phyloP scores from a whole-genome alignment of 2,888 invertebrate species.

The Aphodius granarius region DNA sequence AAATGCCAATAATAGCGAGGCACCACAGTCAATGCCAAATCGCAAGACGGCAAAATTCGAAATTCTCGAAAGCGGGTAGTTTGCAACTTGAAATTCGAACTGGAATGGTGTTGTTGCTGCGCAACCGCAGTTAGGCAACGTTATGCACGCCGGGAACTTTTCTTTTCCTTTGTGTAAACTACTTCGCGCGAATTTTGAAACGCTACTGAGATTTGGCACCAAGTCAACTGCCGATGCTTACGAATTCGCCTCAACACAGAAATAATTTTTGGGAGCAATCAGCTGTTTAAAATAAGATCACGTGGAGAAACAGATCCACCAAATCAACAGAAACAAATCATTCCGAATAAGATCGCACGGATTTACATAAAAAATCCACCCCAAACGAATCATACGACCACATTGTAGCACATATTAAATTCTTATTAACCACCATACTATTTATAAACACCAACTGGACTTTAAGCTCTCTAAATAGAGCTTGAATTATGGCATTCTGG shows the following conservation, averaged over 20 bases:
- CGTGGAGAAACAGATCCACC: slow-evolving; percentile 20
- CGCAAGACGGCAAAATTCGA: slow-evolving; percentile 8
- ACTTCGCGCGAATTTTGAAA: slow-evolving; percentile 27
- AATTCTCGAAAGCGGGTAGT: background rate
- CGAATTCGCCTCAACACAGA: slow-evolving; percentile 23
- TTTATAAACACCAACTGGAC: background rate
- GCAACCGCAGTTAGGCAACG: background rate
- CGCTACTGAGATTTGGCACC: slow-evolving; percentile 18
- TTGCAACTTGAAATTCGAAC: background rate
- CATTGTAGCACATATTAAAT: background rate
- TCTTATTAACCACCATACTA: background rate
- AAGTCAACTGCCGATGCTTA: slow-evolving; percentile 17
- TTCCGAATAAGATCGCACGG: background rate
- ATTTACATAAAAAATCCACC: background rate
- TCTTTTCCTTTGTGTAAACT: slow-evolving; percentile 4
- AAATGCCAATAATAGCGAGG: slow-evolving; percentile 10
- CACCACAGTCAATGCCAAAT: slow-evolving; percentile 31
- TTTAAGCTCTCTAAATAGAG: background rate
- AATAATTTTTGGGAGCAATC: slow-evolving; percentile 26
- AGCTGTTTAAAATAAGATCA: slow-evolving; percentile 24
- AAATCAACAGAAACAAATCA: too few species aligned
- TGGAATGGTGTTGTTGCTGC: slow-evolving; percentile 1
- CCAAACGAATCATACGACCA: background rate
- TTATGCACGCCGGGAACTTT: background rate
- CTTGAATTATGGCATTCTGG: background rate